Evolutionary conservation across 2,113 vertebrate species (phyloP).

Genomic region (Halichoeres trimaculatus): DNA sequence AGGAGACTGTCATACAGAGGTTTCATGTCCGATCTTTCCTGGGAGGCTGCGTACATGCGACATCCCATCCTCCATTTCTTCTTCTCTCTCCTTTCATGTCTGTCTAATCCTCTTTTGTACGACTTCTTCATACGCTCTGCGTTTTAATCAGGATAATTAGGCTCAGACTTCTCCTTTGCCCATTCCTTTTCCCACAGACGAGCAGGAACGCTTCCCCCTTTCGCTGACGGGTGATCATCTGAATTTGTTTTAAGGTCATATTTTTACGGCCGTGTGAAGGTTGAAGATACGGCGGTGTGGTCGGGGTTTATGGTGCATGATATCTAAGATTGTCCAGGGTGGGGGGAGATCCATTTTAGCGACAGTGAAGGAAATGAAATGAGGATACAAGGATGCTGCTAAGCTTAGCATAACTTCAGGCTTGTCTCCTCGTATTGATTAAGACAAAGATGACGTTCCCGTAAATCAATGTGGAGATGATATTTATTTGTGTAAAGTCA

Average conservation of each 20-base stretch:
- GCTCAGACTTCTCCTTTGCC: slow-evolving; percentile 43
- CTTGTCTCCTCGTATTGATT: slow-evolving; percentile 14
- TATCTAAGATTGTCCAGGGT: slow-evolving; percentile 26
- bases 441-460: slow-evolving; percentile 13
- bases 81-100: slow-evolving; percentile 56
- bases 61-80: slow-evolving; percentile 25
- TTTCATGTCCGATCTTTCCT: slow-evolving; percentile 26
- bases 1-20: slow-evolving; percentile 21
- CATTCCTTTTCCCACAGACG: slow-evolving; percentile 23
- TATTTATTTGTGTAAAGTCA: no score
- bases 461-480: no score
- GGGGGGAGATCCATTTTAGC: slow-evolving; percentile 32
- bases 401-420: slow-evolving; percentile 23
- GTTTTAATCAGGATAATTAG: slow-evolving; percentile 70
- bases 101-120: slow-evolving; percentile 66
- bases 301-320: slow-evolving; percentile 44
- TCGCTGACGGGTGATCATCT: slow-evolving; percentile 23
- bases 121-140: slow-evolving; percentile 58
- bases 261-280: slow-evolving; percentile 33
- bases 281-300: slow-evolving; percentile 20
- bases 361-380: slow-evolving; percentile 38
- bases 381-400: slow-evolving; percentile 20
- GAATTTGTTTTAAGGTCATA: slow-evolving; percentile 24
- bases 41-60: slow-evolving; percentile 14
- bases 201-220: slow-evolving; percentile 23